phyloP scores from a whole-genome alignment of 2,888 invertebrate genomes.

The Eretmocerus hayati region DNA sequence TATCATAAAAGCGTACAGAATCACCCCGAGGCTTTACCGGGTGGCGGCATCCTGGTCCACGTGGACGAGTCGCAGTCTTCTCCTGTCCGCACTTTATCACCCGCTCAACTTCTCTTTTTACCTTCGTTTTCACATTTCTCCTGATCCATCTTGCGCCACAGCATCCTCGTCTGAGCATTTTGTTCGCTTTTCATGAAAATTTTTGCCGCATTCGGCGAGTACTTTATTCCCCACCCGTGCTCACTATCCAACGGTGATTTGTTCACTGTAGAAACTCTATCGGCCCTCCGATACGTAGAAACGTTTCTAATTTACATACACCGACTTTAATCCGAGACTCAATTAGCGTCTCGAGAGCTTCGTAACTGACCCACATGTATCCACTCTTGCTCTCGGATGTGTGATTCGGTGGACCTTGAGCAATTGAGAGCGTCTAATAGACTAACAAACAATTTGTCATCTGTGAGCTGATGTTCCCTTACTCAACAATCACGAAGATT shows the following conservation, averaged over 20 bases:
- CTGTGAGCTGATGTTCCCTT: slow-evolving; percentile 12
- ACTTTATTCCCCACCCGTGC: background rate
- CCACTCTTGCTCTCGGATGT: background rate
- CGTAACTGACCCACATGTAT: background rate
- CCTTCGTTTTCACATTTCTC: slow-evolving; percentile 10
- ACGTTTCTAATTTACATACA: slow-evolving; percentile 15
- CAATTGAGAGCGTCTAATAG: slow-evolving; percentile 14
- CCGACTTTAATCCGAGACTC: slow-evolving; percentile 5
- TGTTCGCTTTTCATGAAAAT: background rate
- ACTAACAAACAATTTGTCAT: background rate
- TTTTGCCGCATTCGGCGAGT: background rate
- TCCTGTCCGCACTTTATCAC: slow-evolving; percentile 14
- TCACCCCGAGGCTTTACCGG: slow-evolving; percentile 6
- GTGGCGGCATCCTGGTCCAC: slow-evolving; percentile 5
- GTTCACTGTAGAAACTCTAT: background rate
- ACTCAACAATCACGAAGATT: no score
- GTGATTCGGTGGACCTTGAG: slow-evolving; percentile 7
- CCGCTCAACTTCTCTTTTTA: background rate
- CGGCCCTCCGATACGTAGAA: background rate
- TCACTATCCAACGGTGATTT: background rate
- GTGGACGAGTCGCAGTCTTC: slow-evolving; percentile 5
- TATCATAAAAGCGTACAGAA: slow-evolving; percentile 17
- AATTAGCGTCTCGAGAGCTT: slow-evolving; percentile 8
- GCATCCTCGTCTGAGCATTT: slow-evolving; percentile 6
- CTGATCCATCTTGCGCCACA: slow-evolving; percentile 1